Evolutionary conservation across 2,113 vertebrate species (phyloP), one percentile per base, ranked within the genome.

Genomic region (Syngnathus scovelli): DNA sequence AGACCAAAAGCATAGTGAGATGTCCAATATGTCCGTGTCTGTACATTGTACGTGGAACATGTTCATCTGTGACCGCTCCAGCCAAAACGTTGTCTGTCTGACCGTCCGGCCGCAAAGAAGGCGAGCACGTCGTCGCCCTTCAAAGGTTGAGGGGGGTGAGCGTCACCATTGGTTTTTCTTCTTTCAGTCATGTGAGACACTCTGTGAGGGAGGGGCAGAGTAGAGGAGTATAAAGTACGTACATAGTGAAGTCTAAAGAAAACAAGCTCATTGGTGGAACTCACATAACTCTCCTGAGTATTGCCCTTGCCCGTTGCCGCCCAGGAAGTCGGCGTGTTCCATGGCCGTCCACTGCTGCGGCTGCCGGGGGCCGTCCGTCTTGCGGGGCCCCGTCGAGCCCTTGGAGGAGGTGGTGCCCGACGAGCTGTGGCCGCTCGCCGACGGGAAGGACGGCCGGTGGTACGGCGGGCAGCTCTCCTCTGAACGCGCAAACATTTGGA

Each of bases 401-500:
- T 98, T 98, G 54, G 96, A 99, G 84, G 97, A 99, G 60, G 92
- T 83, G n/a, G 96, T 99, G 83, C 96, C 96, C 16, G 96, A 96
- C 48, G 96, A 98, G 83, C 95, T 98, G 85, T 99, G 96, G 58
- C 93, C 95, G 0, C 97, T 96, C 11, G 96, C 95, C 54, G 97
- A 99, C 0, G 97, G 97, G 86, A 99, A 99, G 41, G 86, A 94
- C 75, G 97, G 97, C 86, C 98, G 98, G 89, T 91, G 95, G 81
- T 99, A 99, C 71, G 96, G 96, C 77, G 95, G 92, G 74, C 97
- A 91, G 21, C 92, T 89, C 66, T 99, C 97, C 83, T 99, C 97
- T 99, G 79, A 52, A 89, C 83, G 74, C 74, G 90, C 51, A 83
- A 72, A 76, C 76, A 80, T 61, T 13, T 8, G 18, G 37, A 60